Conservation (phyloP, 2,797 vertebrate species). For the Nyctalus aviator region DNA sequence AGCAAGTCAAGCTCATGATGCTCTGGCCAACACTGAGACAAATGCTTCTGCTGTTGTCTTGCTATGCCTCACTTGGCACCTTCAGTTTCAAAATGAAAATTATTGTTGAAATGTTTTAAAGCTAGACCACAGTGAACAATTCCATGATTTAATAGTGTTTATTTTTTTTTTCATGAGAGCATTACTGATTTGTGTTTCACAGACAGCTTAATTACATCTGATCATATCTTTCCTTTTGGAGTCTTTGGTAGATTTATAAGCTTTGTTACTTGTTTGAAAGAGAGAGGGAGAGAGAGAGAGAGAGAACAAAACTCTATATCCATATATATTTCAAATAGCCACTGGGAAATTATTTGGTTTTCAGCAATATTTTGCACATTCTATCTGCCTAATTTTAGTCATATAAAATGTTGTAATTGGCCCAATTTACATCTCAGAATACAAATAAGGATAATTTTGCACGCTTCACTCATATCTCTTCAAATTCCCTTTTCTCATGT, state of each 20-base stretch:
- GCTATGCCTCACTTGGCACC: neutral
- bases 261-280: neutral
- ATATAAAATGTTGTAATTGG: neutral
- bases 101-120: neutral
- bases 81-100: neutral
- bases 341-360: neutral
- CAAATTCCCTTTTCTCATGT: neutral
- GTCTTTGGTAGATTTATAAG: neutral
- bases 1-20: neutral
- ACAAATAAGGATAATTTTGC: neutral
- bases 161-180: neutral
- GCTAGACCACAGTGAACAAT: neutral
- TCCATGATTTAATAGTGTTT: neutral
- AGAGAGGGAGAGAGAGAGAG: neutral
- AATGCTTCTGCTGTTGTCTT: neutral
- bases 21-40: neutral
- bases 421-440: neutral
- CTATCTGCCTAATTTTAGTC: neutral
- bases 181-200: conserved; percentile 22
- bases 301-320: neutral
- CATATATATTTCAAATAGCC: neutral
- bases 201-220: neutral
- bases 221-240: neutral
- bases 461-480: neutral
- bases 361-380: neutral